Evolutionary conservation across 2,797 vertebrate species (phyloP).

Genomic region (Bucorvus abyssinicus): DNA sequence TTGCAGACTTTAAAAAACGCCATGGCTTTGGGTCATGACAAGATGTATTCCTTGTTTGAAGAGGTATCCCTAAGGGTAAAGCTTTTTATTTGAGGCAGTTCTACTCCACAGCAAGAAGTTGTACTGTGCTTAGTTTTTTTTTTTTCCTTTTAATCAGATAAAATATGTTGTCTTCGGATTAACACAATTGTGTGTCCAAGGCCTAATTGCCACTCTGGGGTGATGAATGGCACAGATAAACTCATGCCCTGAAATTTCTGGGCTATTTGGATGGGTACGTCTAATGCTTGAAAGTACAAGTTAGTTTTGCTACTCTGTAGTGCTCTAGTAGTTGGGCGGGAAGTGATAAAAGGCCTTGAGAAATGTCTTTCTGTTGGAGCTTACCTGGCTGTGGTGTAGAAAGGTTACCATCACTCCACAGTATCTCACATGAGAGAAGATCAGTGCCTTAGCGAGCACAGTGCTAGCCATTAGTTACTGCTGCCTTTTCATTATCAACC

Average conservation of each 20-base stretch:
- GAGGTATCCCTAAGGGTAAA: not conserved
- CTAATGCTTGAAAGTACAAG: not conserved
- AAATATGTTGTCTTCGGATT: not conserved
- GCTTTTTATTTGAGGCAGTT: not conserved
- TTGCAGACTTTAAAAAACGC: not conserved
- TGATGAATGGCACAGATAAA: not conserved
- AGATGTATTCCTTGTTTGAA: not conserved
- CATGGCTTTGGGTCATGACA: not conserved
- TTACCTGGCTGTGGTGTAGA: not conserved
- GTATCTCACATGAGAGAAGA: not conserved
- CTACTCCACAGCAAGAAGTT: not conserved
- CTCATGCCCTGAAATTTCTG: not conserved
- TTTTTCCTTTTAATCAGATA: not conserved
- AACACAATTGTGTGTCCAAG: fast-evolving
- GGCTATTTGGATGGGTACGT: not conserved
- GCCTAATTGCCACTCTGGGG: not conserved
- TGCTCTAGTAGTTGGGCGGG: not conserved
- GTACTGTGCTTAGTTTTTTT: not conserved
- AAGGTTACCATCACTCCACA: not conserved
- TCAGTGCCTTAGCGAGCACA: not conserved
- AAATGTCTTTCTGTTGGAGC: not conserved
- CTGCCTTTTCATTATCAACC: slow-evolving; percentile 27
- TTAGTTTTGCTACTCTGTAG: not conserved
- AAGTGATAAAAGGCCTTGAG: not conserved
- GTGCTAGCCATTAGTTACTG: not conserved